Conservation (phyloP, 1,140 invertebrate genomes). For the Macrocentrus cingulum region DNA sequence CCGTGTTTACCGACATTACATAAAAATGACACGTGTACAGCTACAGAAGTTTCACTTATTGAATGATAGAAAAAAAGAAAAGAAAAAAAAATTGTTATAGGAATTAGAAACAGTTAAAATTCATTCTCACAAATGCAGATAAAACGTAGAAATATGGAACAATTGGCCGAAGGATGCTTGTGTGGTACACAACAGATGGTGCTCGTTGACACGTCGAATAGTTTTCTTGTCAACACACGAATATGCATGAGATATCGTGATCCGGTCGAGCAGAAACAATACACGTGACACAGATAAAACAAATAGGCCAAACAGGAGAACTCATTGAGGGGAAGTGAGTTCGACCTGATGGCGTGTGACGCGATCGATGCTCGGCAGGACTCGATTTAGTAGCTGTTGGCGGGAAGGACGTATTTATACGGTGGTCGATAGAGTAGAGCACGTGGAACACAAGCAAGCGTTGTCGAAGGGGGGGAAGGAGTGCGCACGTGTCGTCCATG, state of each 20-base stretch:
- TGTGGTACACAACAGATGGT: background rate
- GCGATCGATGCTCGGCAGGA: background rate
- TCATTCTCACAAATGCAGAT: background rate
- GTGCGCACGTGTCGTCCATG: constrained; percentile 1
- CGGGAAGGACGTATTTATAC: background rate
- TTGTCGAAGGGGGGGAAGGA: constrained; percentile 7
- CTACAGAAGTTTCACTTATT: no score
- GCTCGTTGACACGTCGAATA: constrained; percentile 11
- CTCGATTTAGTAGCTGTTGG: background rate
- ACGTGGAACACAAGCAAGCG: constrained; percentile 18
- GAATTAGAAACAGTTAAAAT: background rate
- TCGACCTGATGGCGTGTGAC: background rate
- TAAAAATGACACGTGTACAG: no score
- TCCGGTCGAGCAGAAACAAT: constrained; percentile 1
- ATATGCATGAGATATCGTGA: background rate
- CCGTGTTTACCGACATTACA: no score
- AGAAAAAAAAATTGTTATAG: constrained; percentile 17
- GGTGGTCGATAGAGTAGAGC: background rate
- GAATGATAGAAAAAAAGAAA: constrained; percentile 19
- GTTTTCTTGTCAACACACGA: background rate
- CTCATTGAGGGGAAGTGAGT: constrained; percentile 23
- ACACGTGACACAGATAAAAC: background rate
- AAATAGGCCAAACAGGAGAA: background rate
- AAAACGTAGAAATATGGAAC: background rate
- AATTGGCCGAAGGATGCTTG: constrained; percentile 10